These are phyloP conservation scores for Erebia aethiops DNA, from an alignment of 2,888 invertebrate genomes.

Conservation along the genomic window DNA sequence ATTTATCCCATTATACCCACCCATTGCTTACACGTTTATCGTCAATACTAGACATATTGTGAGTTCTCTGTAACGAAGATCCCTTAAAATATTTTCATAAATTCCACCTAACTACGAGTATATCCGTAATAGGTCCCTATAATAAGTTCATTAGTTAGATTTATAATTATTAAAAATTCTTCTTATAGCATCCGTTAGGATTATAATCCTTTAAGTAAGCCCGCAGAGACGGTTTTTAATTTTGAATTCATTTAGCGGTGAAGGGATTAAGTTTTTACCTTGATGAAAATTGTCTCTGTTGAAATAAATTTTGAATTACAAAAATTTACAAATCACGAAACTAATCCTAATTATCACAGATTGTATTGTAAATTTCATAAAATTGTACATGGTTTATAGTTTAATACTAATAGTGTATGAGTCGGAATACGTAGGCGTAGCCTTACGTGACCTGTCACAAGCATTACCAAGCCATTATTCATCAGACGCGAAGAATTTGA, in stretches of 20 bases:
- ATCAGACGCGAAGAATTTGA: conserved; percentile 45
- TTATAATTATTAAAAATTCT: neutral
- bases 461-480: conserved; percentile 47
- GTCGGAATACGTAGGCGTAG: conserved; percentile 34
- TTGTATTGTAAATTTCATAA: neutral
- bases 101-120: too few relatives aligned
- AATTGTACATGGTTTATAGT: conserved; percentile 16
- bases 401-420: conserved; percentile 26
- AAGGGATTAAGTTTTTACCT: neutral
- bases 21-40: too few relatives aligned
- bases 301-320: neutral
- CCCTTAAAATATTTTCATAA: too few relatives aligned
- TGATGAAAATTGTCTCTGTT: neutral
- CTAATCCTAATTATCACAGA: neutral
- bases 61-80: too few relatives aligned
- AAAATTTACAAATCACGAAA: neutral
- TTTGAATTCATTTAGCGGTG: neutral
- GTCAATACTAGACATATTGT: too few relatives aligned
- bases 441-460: conserved; percentile 47
- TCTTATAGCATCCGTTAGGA: neutral
- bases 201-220: neutral
- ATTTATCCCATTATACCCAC: too few relatives aligned
- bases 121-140: too few relatives aligned
- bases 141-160: too few relatives aligned
- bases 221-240: conserved; percentile 1